Evolutionary conservation across 2,113 vertebrate genomes (phyloP).

Genomic region (Platysternon megacephalum): DNA sequence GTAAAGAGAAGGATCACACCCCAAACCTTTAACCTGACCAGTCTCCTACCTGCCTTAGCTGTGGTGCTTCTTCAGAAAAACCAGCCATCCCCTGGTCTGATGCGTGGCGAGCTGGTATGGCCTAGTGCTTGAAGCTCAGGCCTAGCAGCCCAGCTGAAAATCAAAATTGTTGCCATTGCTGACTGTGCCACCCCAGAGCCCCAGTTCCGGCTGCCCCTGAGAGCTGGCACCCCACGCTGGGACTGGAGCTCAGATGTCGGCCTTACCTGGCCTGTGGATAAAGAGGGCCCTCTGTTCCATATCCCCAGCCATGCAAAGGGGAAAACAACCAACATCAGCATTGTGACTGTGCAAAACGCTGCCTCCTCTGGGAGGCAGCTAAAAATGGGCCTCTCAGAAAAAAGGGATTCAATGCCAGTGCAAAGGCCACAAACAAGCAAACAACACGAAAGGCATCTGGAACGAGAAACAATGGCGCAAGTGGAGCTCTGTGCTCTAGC

Average conservation of each 20-base stretch:
- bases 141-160: not conserved
- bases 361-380: not conserved
- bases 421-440: not conserved
- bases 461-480: not conserved
- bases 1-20: not conserved
- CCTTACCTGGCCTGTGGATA: not conserved
- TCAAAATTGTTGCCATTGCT: not conserved
- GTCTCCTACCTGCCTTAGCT: not conserved
- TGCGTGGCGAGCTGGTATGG: not conserved
- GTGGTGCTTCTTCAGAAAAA: accelerated
- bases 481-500: not conserved
- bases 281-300: not conserved
- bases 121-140: not conserved
- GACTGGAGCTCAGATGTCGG: not conserved
- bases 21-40: accelerated
- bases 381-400: accelerated
- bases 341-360: not conserved
- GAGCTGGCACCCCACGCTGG: not conserved
- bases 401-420: not conserved
- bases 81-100: not conserved
- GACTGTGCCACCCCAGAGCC: not conserved
- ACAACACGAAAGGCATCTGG: not conserved
- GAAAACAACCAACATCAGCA: accelerated
- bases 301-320: accelerated
- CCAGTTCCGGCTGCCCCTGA: not conserved